These are phyloP conservation scores for Scrobipalpa atriplicella DNA, from an alignment of 2,888 invertebrate genomes.

Conservation along the genomic window DNA sequence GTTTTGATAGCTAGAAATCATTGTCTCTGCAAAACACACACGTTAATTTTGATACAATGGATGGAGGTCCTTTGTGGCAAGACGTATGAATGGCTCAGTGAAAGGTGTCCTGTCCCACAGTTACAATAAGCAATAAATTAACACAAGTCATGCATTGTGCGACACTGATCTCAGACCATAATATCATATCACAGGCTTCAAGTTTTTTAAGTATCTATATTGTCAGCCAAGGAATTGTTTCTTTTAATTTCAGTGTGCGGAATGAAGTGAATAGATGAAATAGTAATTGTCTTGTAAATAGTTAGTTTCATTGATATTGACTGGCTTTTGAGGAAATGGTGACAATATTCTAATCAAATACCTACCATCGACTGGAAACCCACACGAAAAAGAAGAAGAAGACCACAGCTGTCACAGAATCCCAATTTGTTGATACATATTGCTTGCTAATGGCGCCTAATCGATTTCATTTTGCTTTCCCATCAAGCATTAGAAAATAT, in stretches of 20 bases:
- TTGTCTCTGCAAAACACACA: slow-evolving; percentile 10
- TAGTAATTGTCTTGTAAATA: too few relatives aligned
- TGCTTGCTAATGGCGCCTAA: too few relatives aligned
- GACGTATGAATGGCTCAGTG: slow-evolving; percentile 18
- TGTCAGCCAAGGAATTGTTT: slow-evolving; percentile 17
- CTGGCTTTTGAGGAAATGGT: too few relatives aligned
- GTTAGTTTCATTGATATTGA: too few relatives aligned
- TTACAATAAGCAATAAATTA: slow-evolving; percentile 25
- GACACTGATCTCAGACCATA: slow-evolving; percentile 20
- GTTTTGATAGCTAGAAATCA: slow-evolving; percentile 13
- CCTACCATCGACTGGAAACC: too few relatives aligned
- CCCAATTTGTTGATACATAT: too few relatives aligned
- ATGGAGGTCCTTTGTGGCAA: slow-evolving; percentile 24
- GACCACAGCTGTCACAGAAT: too few relatives aligned
- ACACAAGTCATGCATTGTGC: slow-evolving; percentile 20
- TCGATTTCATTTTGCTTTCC: background rate
- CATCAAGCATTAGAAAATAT: background rate
- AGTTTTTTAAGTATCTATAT: background rate
- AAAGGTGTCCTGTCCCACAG: slow-evolving; percentile 26
- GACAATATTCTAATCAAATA: too few relatives aligned
- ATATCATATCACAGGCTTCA: background rate
- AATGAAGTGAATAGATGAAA: background rate
- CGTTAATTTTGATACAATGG: slow-evolving; percentile 22
- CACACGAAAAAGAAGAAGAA: too few relatives aligned
- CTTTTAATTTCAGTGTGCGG: slow-evolving; percentile 21